Evolutionary conservation across 2,888 invertebrate genomes (phyloP), one percentile per base, ranked within the genome.

Genomic region (Thereva unica): DNA sequence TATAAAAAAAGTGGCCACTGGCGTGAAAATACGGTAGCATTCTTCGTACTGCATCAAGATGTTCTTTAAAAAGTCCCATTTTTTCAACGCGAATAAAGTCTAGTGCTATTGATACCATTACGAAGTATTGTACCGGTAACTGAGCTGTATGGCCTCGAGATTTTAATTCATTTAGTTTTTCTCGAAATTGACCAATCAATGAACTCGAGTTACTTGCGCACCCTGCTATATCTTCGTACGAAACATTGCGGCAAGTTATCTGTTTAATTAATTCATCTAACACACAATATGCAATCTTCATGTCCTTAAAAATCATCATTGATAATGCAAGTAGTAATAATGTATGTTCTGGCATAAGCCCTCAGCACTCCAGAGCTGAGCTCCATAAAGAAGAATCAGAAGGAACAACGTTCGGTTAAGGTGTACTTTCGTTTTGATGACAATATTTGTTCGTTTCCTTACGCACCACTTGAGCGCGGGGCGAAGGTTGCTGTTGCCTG

Each of bases 21-120:
- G 76, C 76, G 68, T 78, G 75, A 71, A 77, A 78, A 75, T 75
- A 75, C 3, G 76, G 76, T 37, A 78, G 73, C 76, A 77, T 78
- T 75, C 71, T 69, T 70, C 53, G 44, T 47, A 73, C 71, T 71
- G 68, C 54, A 75, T 75, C 66, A 38, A 78, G 66, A 74, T 79
- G 77, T 63, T 64, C 71, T 70, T 74, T 7, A 6, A 41, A 72
- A 71, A 64, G 41, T 44, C 73, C 76, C 55, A 72, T 40, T 45
- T 75, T 69, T 71, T 75, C 74, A 68, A 75, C 75, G 35, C 71
- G 66, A 61, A 75, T 71, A 65, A 71, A 76, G 34, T 76, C 69
- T 67, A 57, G 53, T 7, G 73, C 74, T 68, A 78, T 71, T 63
- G 75, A 70, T 59, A 77, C 73, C 76, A 76, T 76, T 70, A 73